A percentile compares a stretch with the other conserved stretches of the same genome.
phyloP scores from a whole-genome alignment of 2,797 vertebrate species.

The Vireo griseus region DNA sequence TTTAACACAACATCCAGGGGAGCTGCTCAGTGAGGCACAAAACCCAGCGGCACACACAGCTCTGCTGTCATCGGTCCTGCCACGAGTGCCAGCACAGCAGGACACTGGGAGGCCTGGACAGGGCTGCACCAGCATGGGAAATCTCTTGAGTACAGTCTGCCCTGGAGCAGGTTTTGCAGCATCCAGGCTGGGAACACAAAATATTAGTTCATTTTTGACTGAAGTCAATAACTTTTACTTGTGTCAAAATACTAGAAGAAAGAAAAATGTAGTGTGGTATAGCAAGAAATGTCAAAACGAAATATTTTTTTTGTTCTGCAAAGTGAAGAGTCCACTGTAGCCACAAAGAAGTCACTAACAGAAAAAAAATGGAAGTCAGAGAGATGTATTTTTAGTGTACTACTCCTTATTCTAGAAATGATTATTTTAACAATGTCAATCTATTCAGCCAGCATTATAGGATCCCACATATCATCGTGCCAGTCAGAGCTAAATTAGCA shows the following conservation, averaged over 20 bases:
- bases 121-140: not conserved
- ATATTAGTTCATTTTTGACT: not conserved
- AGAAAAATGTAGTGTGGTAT: not conserved
- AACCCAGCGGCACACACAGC: not conserved
- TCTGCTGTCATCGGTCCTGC: not conserved
- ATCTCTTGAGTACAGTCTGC: not conserved
- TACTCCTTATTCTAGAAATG: not conserved
- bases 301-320: not conserved
- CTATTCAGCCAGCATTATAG: not conserved
- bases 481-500: not conserved
- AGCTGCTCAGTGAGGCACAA: not conserved
- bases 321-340: not conserved
- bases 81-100: not conserved
- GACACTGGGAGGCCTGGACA: not conserved
- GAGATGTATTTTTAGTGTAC: not conserved
- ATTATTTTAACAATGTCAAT: not conserved
- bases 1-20: not conserved
- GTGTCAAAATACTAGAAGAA: not conserved
- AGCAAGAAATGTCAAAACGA: not conserved
- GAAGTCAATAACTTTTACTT: not conserved
- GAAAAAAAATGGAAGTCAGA: not conserved
- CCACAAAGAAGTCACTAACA: not conserved
- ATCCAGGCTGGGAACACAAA: not conserved
- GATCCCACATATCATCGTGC: not conserved
- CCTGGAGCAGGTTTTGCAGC: not conserved